Conservation (phyloP, 2,888 invertebrate genomes). For the Serrognathus titanus region DNA sequence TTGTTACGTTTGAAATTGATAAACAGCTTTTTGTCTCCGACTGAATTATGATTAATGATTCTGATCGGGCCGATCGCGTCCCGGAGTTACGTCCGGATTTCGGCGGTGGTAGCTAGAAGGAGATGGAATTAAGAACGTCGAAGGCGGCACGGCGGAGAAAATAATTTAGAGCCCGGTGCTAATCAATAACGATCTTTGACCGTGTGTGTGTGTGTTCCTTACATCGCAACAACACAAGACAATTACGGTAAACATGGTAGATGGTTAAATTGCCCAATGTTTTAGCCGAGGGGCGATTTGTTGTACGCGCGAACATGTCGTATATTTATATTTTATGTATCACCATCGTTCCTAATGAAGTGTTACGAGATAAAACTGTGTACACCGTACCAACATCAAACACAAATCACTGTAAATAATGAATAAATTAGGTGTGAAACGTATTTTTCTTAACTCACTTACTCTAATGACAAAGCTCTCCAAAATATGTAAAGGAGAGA, state of each 20-base stretch:
- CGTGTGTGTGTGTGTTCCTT: slow-evolving; percentile 14
- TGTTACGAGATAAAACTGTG: too few species aligned
- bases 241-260: slow-evolving; percentile 24
- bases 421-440: too few species aligned
- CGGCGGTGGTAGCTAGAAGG: slow-evolving; percentile 5
- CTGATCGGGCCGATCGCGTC: slow-evolving; percentile 6
- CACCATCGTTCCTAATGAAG: too few species aligned
- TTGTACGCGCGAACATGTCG: not conserved
- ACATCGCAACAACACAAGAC: slow-evolving; percentile 22
- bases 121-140: slow-evolving; percentile 13
- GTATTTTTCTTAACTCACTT: too few species aligned
- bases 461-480: too few species aligned
- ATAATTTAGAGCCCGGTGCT: slow-evolving; percentile 14
- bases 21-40: slow-evolving; percentile 39
- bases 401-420: too few species aligned
- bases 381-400: too few species aligned
- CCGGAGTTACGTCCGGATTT: not conserved
- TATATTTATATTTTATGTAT: too few species aligned
- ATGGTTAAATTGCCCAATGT: slow-evolving; percentile 12
- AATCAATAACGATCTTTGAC: slow-evolving; percentile 25
- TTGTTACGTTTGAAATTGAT: slow-evolving; percentile 36
- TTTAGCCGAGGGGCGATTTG: slow-evolving; percentile 5
- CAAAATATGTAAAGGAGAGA: too few species aligned
- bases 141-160: slow-evolving; percentile 8
- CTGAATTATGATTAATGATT: slow-evolving; percentile 29